These are phyloP conservation scores for Ceratotherium simum DNA, from an alignment of 2,113 vertebrate species.

Conservation along the genomic window DNA sequence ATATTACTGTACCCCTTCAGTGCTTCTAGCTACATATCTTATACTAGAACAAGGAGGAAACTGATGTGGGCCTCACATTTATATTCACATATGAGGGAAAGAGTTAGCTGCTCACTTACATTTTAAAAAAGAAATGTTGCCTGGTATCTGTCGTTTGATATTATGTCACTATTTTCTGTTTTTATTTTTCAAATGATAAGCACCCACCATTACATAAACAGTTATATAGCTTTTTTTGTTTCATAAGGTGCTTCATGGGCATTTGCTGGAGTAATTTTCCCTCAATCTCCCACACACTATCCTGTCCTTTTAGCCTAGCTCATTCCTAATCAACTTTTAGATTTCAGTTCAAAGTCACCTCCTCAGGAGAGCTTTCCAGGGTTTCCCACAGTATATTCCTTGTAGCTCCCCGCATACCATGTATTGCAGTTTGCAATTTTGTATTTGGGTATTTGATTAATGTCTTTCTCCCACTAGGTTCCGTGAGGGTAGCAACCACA, in stretches of 20 bases:
- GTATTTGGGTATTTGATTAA: neutral
- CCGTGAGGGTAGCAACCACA: neutral
- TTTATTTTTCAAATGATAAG: neutral
- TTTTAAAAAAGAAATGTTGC: neutral
- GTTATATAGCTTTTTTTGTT: neutral
- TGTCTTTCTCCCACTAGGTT: neutral
- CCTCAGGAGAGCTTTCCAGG: neutral
- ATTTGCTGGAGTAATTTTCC: neutral
- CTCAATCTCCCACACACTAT: accelerated
- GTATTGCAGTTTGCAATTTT: neutral
- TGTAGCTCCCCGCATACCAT: neutral
- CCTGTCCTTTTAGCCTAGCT: neutral
- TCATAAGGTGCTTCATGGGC: neutral
- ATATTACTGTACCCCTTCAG: neutral
- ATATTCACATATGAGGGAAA: neutral
- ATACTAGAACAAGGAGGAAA: neutral
- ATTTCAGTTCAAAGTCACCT: neutral
- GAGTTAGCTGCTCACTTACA: neutral
- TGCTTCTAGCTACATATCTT: neutral
- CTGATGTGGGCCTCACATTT: neutral
- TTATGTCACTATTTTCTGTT: neutral
- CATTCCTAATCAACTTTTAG: neutral
- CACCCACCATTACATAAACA: neutral
- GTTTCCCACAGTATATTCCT: neutral
- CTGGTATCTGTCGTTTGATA: neutral